Evolutionary conservation across 1,140 invertebrate species (phyloP).

Genomic region (Frieseomelitta varia): DNA sequence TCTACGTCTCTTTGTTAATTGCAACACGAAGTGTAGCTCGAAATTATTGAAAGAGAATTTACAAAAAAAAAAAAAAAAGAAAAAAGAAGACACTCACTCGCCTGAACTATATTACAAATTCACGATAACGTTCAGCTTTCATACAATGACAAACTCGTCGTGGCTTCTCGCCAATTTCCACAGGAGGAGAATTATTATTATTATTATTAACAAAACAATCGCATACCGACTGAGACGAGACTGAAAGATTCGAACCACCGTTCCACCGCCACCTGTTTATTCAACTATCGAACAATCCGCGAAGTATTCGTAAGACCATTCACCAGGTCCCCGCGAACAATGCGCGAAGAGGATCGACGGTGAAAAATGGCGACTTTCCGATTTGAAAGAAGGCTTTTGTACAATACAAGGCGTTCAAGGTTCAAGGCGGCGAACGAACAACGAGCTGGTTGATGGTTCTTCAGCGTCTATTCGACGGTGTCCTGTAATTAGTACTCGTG

Average conservation of each 20-base stretch:
- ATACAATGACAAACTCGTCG: not conserved
- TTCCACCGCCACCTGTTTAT: not conserved
- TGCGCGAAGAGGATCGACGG: not conserved
- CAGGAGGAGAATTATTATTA: not conserved
- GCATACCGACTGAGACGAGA: not conserved
- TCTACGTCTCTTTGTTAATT: too few relatives aligned
- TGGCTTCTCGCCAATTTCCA: not conserved
- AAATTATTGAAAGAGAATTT: too few relatives aligned
- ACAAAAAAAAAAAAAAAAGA: too few relatives aligned
- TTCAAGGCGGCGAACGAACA: conserved; percentile 7
- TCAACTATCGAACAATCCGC: not conserved
- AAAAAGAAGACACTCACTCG: too few relatives aligned
- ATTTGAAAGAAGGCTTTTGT: conserved; percentile 34
- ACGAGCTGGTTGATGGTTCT: conserved; percentile 19
- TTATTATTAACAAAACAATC: not conserved
- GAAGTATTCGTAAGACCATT: not conserved
- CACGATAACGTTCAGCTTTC: not conserved
- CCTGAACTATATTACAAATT: not conserved
- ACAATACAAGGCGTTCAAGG: not conserved
- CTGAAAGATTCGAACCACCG: not conserved
- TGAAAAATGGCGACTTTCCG: conserved; percentile 12
- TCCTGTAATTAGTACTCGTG: conserved; percentile 30
- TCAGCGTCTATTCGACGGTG: not conserved
- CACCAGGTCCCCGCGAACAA: not conserved
- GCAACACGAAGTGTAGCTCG: too few relatives aligned